These are phyloP conservation scores for Zaprionus africanus DNA, from an alignment of 1,140 invertebrate species.

Conservation along the genomic window DNA sequence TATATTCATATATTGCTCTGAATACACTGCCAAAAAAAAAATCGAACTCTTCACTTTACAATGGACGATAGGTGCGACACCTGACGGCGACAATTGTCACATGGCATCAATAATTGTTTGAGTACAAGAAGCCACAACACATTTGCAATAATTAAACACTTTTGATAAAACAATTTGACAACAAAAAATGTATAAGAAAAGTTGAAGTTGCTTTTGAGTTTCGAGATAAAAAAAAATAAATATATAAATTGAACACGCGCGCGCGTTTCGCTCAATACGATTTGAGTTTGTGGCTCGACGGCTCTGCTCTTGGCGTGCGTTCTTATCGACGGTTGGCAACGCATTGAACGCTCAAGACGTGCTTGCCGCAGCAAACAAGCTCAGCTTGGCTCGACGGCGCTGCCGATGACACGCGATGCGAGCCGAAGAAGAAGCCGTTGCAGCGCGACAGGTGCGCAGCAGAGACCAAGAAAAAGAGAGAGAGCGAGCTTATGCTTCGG, in stretches of 20 bases:
- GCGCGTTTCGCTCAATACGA: constrained; percentile 12
- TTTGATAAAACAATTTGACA: neutral
- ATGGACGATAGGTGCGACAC: constrained; percentile 16
- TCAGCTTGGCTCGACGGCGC: constrained; percentile 18
- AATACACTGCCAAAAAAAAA: constrained; percentile 1
- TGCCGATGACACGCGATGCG: constrained; percentile 22
- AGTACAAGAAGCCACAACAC: neutral
- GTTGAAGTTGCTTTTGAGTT: neutral
- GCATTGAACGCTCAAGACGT: constrained; percentile 75
- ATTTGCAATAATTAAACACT: neutral
- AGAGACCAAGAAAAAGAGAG: constrained; percentile 17
- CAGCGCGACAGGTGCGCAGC: constrained; percentile 67
- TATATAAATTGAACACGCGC: constrained; percentile 18
- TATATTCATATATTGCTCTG: neutral
- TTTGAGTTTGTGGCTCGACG: neutral
- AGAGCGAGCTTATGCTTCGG: neutral
- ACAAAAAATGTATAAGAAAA: neutral
- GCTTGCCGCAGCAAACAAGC: constrained; percentile 45
- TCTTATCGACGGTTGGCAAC: constrained; percentile 77
- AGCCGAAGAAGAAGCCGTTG: constrained; percentile 70
- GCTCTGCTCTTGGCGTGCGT: constrained; percentile 53
- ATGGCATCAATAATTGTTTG: constrained; percentile 23
- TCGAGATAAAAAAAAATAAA: neutral
- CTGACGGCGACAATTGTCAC: constrained; percentile 37
- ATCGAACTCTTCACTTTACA: neutral